These are phyloP conservation scores for Chamaetylas fuelleborni DNA, from an alignment of 2,113 vertebrate genomes.

Conservation along the genomic window DNA sequence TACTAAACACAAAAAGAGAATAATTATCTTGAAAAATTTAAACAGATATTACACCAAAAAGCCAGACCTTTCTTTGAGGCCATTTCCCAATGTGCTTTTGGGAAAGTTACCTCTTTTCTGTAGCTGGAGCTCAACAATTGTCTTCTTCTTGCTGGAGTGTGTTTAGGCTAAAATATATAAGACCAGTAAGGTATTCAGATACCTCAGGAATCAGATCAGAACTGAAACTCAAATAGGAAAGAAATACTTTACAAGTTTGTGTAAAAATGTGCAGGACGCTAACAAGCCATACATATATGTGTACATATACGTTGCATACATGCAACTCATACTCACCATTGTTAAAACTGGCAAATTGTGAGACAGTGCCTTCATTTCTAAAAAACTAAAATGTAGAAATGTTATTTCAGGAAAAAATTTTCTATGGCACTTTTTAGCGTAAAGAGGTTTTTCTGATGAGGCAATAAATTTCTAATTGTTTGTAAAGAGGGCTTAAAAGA, in stretches of 20 bases:
- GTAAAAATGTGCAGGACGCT: not conserved
- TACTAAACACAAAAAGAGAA: not conserved
- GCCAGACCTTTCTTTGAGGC: not conserved
- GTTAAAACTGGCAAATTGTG: not conserved
- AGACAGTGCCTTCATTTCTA: not conserved
- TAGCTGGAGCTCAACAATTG: not conserved
- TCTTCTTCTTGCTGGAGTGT: not conserved
- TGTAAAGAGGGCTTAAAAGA: not conserved
- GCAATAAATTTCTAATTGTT: not conserved
- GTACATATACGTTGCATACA: too few relatives aligned
- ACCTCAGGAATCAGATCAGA: not conserved
- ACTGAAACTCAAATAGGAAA: not conserved
- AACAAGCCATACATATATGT: not conserved
- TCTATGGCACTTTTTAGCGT: not conserved
- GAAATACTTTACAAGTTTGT: not conserved
- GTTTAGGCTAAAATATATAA: not conserved
- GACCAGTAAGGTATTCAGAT: not conserved
- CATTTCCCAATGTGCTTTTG: not conserved
- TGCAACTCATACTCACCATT: not conserved
- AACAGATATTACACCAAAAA: not conserved
- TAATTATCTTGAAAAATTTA: not conserved
- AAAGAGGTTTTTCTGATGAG: not conserved
- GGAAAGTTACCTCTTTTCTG: not conserved
- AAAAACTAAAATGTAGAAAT: not conserved
- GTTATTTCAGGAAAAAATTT: not conserved